A percentile compares a stretch with the other conserved stretches of the same genome.
These are phyloP conservation scores for Alethe castanea DNA, from an alignment of 2,113 vertebrate species.

Conservation along the genomic window DNA sequence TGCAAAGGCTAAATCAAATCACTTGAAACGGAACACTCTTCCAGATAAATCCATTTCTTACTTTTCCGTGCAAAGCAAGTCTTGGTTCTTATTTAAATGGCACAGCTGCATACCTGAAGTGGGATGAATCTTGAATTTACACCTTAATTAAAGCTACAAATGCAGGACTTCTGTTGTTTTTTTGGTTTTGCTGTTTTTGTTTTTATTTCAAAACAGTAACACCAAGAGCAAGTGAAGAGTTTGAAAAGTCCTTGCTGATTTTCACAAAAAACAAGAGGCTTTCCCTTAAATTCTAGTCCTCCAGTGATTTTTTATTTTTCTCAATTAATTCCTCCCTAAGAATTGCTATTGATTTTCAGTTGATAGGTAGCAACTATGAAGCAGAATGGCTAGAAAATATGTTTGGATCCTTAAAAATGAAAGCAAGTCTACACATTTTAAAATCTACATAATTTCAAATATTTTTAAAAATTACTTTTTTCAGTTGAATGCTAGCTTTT, in stretches of 20 bases:
- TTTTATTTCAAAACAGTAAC: neutral
- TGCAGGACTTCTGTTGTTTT: accelerated
- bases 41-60: neutral
- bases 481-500: neutral
- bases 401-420: neutral
- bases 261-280: neutral
- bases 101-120: neutral
- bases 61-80: neutral
- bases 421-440: neutral
- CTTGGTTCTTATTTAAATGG: neutral
- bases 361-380: neutral
- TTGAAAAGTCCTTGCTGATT: neutral
- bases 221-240: neutral
- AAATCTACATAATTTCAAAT: neutral
- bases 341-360: neutral
- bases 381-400: neutral
- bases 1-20: neutral
- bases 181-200: neutral
- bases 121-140: neutral
- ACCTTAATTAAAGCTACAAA: neutral
- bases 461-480: neutral
- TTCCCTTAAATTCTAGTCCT: neutral
- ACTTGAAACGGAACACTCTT: neutral
- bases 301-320: neutral
- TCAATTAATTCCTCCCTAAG: neutral